phyloP scores from a whole-genome alignment of 2,888 invertebrate genomes.

The Silvanus unidentatus region DNA sequence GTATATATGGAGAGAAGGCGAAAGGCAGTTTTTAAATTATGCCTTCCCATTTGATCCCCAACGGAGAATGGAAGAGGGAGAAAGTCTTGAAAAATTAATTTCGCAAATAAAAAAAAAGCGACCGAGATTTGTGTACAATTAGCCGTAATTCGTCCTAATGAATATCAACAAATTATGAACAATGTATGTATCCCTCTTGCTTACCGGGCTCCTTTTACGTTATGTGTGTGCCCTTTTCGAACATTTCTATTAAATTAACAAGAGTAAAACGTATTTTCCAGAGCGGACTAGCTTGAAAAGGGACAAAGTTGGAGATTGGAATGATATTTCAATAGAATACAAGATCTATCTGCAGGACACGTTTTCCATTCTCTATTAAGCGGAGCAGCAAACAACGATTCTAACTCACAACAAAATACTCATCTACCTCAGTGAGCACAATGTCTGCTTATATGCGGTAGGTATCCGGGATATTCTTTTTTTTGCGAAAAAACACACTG shows the following conservation, averaged over 20 bases:
- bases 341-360: constrained; percentile 31
- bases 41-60: constrained; percentile 3
- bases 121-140: no score
- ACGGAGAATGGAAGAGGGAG: no score
- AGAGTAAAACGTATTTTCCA: no score
- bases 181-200: no score
- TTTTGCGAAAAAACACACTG: no score
- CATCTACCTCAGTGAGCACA: constrained; percentile 20
- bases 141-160: no score
- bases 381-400: constrained; percentile 27
- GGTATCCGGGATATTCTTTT: background rate
- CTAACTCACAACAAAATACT: constrained; percentile 29
- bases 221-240: no score
- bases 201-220: no score
- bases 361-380: constrained; percentile 31
- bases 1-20: background rate
- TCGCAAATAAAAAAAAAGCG: constrained; percentile 1
- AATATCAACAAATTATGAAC: no score
- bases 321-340: constrained; percentile 24
- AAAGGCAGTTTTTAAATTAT: constrained; percentile 14
- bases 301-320: constrained; percentile 21
- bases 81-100: constrained; percentile 8
- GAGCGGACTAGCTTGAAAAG: constrained; percentile 18
- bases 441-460: constrained; percentile 5
- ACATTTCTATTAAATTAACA: no score